Percentiles rank a stretch among this genome's conserved stretches.
phyloP scores from a whole-genome alignment of 2,113 vertebrate species.

The Gallinago jamesoni region DNA sequence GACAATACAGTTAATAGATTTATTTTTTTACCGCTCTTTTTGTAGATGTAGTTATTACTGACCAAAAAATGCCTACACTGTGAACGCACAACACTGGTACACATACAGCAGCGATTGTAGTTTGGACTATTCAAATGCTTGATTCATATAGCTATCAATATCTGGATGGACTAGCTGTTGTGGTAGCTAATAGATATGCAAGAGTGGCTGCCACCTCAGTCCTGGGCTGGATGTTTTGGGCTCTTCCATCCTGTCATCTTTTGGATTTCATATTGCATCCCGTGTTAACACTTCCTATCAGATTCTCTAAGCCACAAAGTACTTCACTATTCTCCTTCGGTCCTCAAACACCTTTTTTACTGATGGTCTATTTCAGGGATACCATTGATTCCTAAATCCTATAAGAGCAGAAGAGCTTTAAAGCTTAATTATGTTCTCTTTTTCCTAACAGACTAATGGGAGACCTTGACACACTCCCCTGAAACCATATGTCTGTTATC shows the following conservation, averaged over 20 bases:
- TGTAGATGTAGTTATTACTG: background rate
- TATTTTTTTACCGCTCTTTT: background rate
- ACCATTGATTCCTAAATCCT: background rate
- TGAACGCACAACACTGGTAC: background rate
- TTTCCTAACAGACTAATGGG: background rate
- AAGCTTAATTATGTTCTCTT: background rate
- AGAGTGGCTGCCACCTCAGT: background rate
- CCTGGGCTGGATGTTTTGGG: background rate
- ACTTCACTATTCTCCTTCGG: background rate
- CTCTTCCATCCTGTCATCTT: background rate
- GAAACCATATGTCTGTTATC: accelerated
- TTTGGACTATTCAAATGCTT: background rate
- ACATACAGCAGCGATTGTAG: background rate
- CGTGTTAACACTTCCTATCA: accelerated
- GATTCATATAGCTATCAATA: background rate
- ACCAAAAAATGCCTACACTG: background rate
- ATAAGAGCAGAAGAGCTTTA: background rate
- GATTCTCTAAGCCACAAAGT: background rate
- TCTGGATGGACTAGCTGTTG: background rate
- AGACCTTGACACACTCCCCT: accelerated
- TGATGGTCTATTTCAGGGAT: background rate
- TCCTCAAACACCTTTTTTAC: background rate
- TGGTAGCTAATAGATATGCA: background rate
- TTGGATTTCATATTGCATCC: background rate
- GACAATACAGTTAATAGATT: no score